Percentiles rank a stretch among this genome's conserved stretches.
These are phyloP conservation scores for Leptodactylus fallax DNA, from an alignment of 2,797 vertebrate genomes.

Conservation along the genomic window DNA sequence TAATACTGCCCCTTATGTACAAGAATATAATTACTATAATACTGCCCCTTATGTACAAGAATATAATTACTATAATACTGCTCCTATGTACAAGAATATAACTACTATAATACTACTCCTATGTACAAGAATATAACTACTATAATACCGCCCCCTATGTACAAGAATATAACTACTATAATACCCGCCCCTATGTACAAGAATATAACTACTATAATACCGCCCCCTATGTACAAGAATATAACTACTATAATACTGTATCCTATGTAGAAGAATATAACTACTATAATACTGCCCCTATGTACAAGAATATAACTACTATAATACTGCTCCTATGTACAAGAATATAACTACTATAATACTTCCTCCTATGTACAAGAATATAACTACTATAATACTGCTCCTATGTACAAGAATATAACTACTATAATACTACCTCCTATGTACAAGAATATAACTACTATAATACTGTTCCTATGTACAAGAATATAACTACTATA, in stretches of 20 bases:
- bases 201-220: background rate
- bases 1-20: background rate
- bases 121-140: conserved; percentile 1
- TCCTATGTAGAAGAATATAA: background rate
- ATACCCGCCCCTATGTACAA: background rate
- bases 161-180: conserved; percentile 3
- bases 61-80: background rate
- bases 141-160: background rate
- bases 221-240: background rate
- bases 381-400: conserved; percentile 3
- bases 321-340: background rate
- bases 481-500: background rate
- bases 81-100: background rate
- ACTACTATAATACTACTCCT: background rate
- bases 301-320: conserved; percentile 6
- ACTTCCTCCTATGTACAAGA: background rate
- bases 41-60: background rate
- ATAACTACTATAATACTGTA: background rate
- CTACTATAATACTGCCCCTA: background rate
- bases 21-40: background rate
- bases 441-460: conserved; percentile 2
- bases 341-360: background rate
- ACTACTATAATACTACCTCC: background rate
- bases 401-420: background rate
- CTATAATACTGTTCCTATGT: background rate